phyloP scores from a whole-genome alignment of 2,797 vertebrate species.

The Scolopax rusticola region DNA sequence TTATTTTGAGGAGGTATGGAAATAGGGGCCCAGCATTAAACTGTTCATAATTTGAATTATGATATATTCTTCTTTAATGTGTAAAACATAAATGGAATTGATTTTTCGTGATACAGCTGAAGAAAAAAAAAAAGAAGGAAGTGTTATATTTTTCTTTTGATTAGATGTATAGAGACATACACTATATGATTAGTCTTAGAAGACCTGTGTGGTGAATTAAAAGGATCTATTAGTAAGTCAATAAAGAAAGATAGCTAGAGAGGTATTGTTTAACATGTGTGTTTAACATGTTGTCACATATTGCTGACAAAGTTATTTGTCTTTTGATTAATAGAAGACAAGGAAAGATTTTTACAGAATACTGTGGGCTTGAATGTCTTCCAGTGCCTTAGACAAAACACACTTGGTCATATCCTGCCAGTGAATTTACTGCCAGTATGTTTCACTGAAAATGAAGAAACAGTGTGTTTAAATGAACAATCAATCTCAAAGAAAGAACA shows the following conservation, averaged over 20 bases:
- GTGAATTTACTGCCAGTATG: background rate
- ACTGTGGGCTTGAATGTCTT: background rate
- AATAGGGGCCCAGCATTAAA: background rate
- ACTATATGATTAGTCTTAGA: background rate
- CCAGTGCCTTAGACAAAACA: slow-evolving; percentile 19
- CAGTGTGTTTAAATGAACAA: background rate
- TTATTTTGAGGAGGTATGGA: background rate
- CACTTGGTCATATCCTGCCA: background rate
- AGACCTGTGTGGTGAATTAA: background rate
- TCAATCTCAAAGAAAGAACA: background rate
- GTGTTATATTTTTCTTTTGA: background rate
- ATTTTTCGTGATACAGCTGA: background rate
- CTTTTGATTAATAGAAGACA: background rate
- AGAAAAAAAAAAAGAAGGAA: background rate
- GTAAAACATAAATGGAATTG: background rate
- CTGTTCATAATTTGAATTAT: background rate
- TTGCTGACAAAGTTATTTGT: background rate
- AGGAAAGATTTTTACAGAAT: background rate
- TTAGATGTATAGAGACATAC: background rate
- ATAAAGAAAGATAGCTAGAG: background rate
- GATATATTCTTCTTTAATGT: background rate
- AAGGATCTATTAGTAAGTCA: background rate
- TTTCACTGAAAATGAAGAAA: background rate
- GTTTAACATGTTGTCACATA: background rate
- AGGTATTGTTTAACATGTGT: rapidly evolving